Conservation (phyloP, 2,888 invertebrate species). For the Allacma fusca region DNA sequence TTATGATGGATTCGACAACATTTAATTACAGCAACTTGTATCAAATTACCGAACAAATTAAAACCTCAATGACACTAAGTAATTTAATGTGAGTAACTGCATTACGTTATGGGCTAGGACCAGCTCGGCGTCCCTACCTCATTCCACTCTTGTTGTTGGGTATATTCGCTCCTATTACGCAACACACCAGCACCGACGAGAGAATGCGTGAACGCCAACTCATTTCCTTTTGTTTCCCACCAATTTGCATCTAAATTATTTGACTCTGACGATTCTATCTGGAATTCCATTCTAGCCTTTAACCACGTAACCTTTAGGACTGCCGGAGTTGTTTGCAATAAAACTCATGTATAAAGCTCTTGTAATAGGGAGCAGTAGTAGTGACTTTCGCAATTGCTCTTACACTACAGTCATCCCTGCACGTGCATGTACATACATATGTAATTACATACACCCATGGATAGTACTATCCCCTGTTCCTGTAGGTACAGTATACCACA, state of each 20-base stretch:
- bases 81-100: constrained; percentile 17
- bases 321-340: too few relatives aligned
- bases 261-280: constrained; percentile 7
- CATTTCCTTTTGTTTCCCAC: constrained; percentile 12
- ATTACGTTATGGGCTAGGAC: background rate
- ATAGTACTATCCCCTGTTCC: too few relatives aligned
- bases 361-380: too few relatives aligned
- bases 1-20: background rate
- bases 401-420: too few relatives aligned
- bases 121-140: background rate
- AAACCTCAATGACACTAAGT: constrained; percentile 28
- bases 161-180: background rate
- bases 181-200: background rate
- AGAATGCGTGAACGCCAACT: background rate
- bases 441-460: too few relatives aligned
- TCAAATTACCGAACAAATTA: constrained; percentile 32
- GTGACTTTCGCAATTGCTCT: too few relatives aligned
- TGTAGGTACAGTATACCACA: too few relatives aligned
- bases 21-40: background rate
- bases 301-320: too few relatives aligned
- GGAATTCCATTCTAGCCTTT: too few relatives aligned
- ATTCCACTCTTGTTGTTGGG: background rate
- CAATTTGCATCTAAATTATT: constrained; percentile 16
- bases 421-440: too few relatives aligned
- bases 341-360: too few relatives aligned